phyloP scores from a whole-genome alignment of 2,113 vertebrate genomes.

The Muntiacus reevesi region DNA sequence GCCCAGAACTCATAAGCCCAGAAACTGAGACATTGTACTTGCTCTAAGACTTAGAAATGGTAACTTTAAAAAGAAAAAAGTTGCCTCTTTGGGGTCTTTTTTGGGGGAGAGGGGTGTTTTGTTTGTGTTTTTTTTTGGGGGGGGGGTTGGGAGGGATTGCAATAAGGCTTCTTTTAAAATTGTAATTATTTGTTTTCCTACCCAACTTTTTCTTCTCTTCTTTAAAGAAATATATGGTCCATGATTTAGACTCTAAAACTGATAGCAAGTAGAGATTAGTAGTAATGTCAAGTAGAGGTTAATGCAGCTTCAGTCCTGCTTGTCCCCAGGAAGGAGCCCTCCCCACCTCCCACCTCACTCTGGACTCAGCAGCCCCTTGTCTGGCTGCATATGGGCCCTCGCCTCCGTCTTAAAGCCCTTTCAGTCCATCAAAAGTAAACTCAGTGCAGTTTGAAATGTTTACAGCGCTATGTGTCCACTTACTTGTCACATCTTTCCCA shows the following conservation, averaged over 20 bases:
- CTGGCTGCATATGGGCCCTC: background rate
- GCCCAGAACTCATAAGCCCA: background rate
- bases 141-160: rapidly evolving
- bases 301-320: background rate
- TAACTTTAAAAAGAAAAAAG: background rate
- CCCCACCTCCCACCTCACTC: rapidly evolving
- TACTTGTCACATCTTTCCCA: background rate
- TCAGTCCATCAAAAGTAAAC: background rate
- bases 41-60: background rate
- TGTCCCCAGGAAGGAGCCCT: background rate
- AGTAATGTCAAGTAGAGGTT: background rate
- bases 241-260: background rate
- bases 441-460: background rate
- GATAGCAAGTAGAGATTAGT: background rate
- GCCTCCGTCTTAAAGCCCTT: rapidly evolving
- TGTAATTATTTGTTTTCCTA: background rate
- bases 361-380: background rate
- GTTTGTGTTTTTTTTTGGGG: background rate
- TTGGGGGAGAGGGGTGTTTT: background rate
- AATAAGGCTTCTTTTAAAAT: background rate
- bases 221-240: background rate
- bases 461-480: background rate
- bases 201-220: background rate
- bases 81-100: background rate
- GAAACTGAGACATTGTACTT: background rate